phyloP scores from a whole-genome alignment of 2,888 invertebrate species.

The Cheilosia impressa region DNA sequence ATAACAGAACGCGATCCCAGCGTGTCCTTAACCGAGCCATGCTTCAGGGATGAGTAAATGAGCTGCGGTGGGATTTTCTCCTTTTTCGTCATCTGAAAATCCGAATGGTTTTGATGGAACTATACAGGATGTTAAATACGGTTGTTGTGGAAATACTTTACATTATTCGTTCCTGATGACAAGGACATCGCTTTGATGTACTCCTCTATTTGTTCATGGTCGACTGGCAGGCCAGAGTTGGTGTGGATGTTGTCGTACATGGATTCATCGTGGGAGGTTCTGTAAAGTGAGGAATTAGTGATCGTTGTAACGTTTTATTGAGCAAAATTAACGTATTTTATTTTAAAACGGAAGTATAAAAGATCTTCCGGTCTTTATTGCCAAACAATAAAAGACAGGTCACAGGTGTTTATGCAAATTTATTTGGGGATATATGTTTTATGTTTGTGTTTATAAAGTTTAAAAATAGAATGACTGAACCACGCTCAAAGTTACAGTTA shows the following conservation, averaged over 20 bases:
- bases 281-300: slow-evolving; percentile 53
- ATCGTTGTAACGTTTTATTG: background rate
- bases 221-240: slow-evolving; percentile 78
- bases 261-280: slow-evolving; percentile 77
- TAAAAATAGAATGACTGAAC: too few relatives aligned
- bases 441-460: too few relatives aligned
- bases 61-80: slow-evolving; percentile 52
- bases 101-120: background rate
- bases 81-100: slow-evolving; percentile 60
- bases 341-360: too few relatives aligned
- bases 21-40: slow-evolving; percentile 69
- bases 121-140: background rate
- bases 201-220: slow-evolving; percentile 82
- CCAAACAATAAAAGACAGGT: too few relatives aligned
- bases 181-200: slow-evolving; percentile 82
- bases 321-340: too few relatives aligned
- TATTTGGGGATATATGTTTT: too few relatives aligned
- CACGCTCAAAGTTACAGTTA: too few relatives aligned
- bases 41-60: slow-evolving; percentile 62
- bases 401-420: too few relatives aligned
- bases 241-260: slow-evolving; percentile 79
- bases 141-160: slow-evolving; percentile 57
- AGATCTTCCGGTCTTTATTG: too few relatives aligned
- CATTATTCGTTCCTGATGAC: slow-evolving; percentile 79
- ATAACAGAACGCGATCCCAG: slow-evolving; percentile 79